Percentiles rank a stretch among this genome's conserved stretches.
These are phyloP conservation scores for Hemistola chrysoprasaria DNA, from an alignment of 2,888 invertebrate species.

Conservation along the genomic window DNA sequence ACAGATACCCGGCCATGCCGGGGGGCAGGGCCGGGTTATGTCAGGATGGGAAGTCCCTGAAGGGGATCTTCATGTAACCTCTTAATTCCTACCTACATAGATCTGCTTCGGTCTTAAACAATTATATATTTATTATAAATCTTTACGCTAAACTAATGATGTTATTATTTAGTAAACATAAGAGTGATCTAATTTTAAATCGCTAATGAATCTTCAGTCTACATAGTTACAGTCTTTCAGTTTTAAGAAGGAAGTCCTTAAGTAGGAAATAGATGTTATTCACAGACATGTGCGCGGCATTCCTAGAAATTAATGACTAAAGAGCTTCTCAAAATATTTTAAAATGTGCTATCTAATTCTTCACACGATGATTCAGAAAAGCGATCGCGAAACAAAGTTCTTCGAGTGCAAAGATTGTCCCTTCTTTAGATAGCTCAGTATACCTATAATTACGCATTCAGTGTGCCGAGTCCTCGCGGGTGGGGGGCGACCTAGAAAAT, in stretches of 20 bases:
- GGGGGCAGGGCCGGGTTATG: too few species aligned
- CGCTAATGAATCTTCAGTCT: too few species aligned
- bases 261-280: conserved; percentile 5
- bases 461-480: conserved; percentile 44
- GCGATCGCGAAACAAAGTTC: conserved; percentile 8
- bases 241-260: conserved; percentile 6
- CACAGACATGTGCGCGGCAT: conserved; percentile 2
- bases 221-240: conserved; percentile 3
- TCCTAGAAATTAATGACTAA: conserved; percentile 14
- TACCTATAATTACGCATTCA: conserved; percentile 54
- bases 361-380: conserved; percentile 1
- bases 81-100: too few species aligned
- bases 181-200: too few species aligned
- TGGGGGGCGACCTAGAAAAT: conserved; percentile 61
- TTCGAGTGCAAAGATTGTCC: conserved; percentile 24
- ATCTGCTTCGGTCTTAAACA: too few species aligned
- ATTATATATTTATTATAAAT: too few species aligned
- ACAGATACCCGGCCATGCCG: too few species aligned
- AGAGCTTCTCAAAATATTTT: conserved; percentile 13
- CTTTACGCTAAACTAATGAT: too few species aligned
- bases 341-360: conserved; percentile 8
- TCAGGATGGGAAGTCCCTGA: too few species aligned
- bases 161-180: too few species aligned
- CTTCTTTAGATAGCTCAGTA: conserved; percentile 22
- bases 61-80: too few species aligned